Evolutionary conservation across 2,888 invertebrate genomes (phyloP).

Genomic region (Drosophila pegasa): DNA sequence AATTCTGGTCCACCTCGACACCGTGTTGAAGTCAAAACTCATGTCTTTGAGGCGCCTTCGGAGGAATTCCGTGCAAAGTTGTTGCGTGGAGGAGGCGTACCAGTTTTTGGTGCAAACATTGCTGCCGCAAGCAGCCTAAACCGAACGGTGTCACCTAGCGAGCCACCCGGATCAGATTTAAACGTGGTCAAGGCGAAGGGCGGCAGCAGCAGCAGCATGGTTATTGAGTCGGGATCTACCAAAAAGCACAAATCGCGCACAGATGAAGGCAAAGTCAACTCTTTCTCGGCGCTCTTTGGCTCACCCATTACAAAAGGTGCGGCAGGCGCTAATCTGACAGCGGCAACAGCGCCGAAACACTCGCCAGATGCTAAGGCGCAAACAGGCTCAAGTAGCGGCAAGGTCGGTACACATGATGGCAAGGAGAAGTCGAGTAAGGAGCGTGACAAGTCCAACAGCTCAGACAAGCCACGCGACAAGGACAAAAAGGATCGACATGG

Average conservation of each 20-base stretch:
- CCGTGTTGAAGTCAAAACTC: constrained; percentile 91
- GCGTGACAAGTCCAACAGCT: constrained; percentile 74
- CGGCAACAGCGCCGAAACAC: constrained; percentile 85
- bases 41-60: constrained; percentile 93
- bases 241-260: constrained; percentile 88
- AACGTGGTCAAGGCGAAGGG: constrained; percentile 89
- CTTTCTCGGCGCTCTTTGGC: constrained; percentile 93
- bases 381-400: constrained; percentile 33
- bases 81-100: constrained; percentile 93
- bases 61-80: constrained; percentile 96
- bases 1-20: constrained; percentile 90
- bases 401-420: constrained; percentile 65
- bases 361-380: constrained; percentile 73
- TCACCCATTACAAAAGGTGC: constrained; percentile 91
- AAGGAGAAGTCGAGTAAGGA: constrained; percentile 82
- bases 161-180: constrained; percentile 49
- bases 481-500: constrained; percentile 87
- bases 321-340: constrained; percentile 78
- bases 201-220: constrained; percentile 45
- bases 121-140: constrained; percentile 44
- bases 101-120: constrained; percentile 79
- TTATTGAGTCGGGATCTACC: constrained; percentile 44
- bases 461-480: constrained; percentile 85
- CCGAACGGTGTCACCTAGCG: constrained; percentile 62
- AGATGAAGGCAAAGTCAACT: constrained; percentile 87